A percentile compares a stretch with the other conserved stretches of the same genome.
Evolutionary conservation across 1,140 invertebrate genomes (phyloP).

Genomic region (Hyposmocoma kahamanoa): DNA sequence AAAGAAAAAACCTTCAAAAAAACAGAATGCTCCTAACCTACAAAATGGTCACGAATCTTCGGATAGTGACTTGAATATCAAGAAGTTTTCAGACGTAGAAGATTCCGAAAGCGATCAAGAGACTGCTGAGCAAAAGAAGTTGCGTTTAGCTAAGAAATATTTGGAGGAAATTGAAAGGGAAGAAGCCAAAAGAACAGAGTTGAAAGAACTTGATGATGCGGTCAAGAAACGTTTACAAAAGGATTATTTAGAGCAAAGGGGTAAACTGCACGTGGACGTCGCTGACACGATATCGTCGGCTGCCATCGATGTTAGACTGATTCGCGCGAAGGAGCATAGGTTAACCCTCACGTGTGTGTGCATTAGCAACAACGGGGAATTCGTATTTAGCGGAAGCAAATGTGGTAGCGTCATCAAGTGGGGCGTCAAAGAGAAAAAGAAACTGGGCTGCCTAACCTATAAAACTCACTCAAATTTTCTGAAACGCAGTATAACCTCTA

Average conservation of each 20-base stretch:
- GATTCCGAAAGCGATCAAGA: constrained; percentile 82
- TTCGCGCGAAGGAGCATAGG: constrained; percentile 84
- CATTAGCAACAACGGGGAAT: constrained; percentile 83
- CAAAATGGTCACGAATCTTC: constrained; percentile 73
- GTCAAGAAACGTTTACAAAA: constrained; percentile 84
- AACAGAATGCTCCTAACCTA: constrained; percentile 63
- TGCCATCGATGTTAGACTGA: constrained; percentile 60
- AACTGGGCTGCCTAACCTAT: constrained; percentile 72
- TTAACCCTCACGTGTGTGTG: constrained; percentile 88
- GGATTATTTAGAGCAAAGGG: constrained; percentile 90
- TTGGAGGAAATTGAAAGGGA: constrained; percentile 89
- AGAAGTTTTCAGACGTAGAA: constrained; percentile 72
- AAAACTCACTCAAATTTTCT: constrained; percentile 73
- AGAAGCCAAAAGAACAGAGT: constrained; percentile 81
- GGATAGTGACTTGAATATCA: constrained; percentile 63
- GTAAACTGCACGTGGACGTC: constrained; percentile 82
- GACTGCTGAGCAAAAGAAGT: constrained; percentile 91
- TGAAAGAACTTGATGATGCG: constrained; percentile 79
- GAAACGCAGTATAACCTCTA: constrained; percentile 75
- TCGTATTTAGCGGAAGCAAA: constrained; percentile 90
- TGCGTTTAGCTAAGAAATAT: constrained; percentile 92
- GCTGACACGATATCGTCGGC: constrained; percentile 76
- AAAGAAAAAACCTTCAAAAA: constrained; percentile 50
- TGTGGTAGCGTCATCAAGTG: constrained; percentile 93
- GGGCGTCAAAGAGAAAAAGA: constrained; percentile 72